Base-by-base conservation (phyloP, 2,888 invertebrate genomes). In the Conistra vaccinii region DNA sequence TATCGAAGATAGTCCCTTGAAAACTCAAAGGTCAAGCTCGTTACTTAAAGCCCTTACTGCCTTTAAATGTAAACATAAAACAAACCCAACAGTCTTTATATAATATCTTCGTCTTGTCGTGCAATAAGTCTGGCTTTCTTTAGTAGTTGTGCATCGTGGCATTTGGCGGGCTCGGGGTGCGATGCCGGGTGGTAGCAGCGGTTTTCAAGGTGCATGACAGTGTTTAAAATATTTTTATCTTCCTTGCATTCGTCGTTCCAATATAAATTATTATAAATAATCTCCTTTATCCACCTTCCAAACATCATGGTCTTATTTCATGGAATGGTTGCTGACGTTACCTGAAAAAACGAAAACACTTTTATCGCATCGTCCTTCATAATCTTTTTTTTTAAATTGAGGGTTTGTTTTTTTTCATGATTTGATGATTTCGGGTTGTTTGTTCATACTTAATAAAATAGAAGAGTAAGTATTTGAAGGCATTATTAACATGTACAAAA, bases 1-100 rank as follows among this genome's bases (percentile, higher is more conserved):
- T 6, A n/a, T 12, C 26, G 12, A 62, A n/a, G 23, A 76, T 32
- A 26, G 35, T 58, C 3, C 9, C 17, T 39, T 69, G 20, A 76
- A 78, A 77, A 57, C 35, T 55, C n/a, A 55, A 75, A 67, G 39
- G 39, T 57, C 81, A 81, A 0, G 17, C 53, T 61, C 26, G 39
- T 75, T 42, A 55, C 32, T 78, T 55, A n/a, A 62, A 67, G 23
- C 39, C 17, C 23, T n/a, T 42, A 51, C 48, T 35, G 20, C 3
- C 39, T 53, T 77, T 39, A 78, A 80, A 83, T 73, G 57, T 73
- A 71, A 83, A 78, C 63, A 82, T 81, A 72, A 83, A 69, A 71
- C 57, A 70, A 82, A 78, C 35, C 23, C 32, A 32, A 63, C 55
- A 61, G 51, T 69, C 62, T 71, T 71, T 29, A 35, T 65, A 78